Conservation (phyloP, 2,113 vertebrate genomes). For the Amphiprion percula region DNA sequence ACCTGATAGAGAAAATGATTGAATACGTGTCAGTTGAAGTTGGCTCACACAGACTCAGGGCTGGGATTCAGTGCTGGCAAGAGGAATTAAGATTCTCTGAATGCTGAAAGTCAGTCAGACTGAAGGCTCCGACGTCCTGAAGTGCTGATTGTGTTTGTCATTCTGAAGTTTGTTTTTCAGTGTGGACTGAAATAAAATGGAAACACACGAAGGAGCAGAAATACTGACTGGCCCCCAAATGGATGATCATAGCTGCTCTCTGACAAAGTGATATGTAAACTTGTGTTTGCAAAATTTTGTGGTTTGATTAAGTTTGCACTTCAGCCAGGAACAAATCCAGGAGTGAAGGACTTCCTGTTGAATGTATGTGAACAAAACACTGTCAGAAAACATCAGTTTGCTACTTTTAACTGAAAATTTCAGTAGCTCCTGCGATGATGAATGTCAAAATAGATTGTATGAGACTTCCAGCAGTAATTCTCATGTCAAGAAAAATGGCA, state of each 20-base stretch:
- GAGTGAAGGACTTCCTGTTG: background rate
- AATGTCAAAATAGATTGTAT: background rate
- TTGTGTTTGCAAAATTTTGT: background rate
- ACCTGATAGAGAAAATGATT: constrained; percentile 4
- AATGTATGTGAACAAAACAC: background rate
- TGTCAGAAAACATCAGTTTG: background rate
- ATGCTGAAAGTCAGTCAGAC: constrained; percentile 2
- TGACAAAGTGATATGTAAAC: background rate
- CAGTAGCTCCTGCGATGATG: background rate
- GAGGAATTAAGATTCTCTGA: constrained; percentile 4
- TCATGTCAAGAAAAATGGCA: background rate
- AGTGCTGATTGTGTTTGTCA: background rate
- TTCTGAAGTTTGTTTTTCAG: constrained; percentile 6
- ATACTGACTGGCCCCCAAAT: background rate
- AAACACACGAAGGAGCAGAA: constrained; percentile 29
- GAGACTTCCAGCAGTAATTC: background rate
- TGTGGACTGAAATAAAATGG: background rate
- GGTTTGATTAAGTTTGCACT: background rate
- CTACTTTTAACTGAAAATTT: background rate
- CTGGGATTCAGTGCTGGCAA: background rate
- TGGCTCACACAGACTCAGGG: constrained; percentile 1
- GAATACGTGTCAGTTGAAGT: constrained; percentile 20
- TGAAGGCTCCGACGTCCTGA: background rate
- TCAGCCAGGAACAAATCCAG: background rate
- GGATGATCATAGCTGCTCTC: background rate